Conservation (phyloP, 2,888 invertebrate species). For the Aplocera efformata region DNA sequence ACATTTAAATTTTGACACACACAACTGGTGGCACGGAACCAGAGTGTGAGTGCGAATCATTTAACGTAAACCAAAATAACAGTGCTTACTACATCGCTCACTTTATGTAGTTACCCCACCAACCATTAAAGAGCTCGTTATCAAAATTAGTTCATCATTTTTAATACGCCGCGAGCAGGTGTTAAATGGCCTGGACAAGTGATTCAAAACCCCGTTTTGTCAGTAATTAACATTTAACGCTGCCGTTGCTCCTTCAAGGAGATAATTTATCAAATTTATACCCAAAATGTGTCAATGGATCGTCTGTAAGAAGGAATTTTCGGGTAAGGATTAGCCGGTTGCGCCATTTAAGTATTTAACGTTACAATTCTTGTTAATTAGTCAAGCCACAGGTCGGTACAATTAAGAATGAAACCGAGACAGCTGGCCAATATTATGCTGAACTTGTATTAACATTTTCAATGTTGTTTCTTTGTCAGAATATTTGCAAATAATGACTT, state of each 20-base stretch:
- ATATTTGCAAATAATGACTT: no score
- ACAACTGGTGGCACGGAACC: no score
- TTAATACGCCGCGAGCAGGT: slow-evolving; percentile 26
- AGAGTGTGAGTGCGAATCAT: no score
- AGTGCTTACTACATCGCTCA: not conserved
- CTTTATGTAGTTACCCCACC: not conserved
- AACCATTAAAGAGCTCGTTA: slow-evolving; percentile 6
- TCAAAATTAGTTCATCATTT: slow-evolving; percentile 22
- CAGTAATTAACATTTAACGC: slow-evolving; percentile 1
- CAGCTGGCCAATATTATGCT: no score
- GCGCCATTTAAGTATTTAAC: slow-evolving; percentile 44
- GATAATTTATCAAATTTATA: not conserved
- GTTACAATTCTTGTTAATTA: slow-evolving; percentile 59
- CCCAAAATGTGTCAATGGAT: slow-evolving; percentile 7
- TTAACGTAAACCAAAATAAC: no score
- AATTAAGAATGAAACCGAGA: slow-evolving; percentile 30
- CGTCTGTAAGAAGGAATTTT: not conserved
- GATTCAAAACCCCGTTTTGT: slow-evolving; percentile 14
- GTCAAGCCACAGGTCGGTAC: slow-evolving; percentile 39
- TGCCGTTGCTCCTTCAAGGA: slow-evolving; percentile 12
- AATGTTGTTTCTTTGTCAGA: no score
- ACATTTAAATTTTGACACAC: no score
- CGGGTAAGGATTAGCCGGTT: slow-evolving; percentile 14
- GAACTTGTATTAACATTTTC: no score
- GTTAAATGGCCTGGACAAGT: slow-evolving; percentile 21